phyloP scores from a whole-genome alignment of 2,113 vertebrate species.

The Coptodon bakossiorum region DNA sequence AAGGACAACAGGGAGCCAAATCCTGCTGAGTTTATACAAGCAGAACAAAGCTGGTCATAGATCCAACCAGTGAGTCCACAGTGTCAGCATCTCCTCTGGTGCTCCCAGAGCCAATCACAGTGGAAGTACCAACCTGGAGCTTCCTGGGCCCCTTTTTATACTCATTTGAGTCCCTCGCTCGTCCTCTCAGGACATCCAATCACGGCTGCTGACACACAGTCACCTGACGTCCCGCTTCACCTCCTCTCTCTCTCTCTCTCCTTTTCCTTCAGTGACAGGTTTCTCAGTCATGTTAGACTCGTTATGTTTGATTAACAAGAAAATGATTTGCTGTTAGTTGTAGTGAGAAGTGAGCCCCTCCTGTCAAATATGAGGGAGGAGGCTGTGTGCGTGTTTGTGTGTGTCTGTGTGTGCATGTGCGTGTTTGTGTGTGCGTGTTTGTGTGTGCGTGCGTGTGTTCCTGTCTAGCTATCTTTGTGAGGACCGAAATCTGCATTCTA shows the following conservation, averaged over 20 bases:
- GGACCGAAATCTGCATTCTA: no score
- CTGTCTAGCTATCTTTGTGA: no score
- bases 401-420: rapidly evolving
- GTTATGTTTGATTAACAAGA: not conserved
- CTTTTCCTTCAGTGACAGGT: no score
- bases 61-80: not conserved
- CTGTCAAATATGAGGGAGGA: not conserved
- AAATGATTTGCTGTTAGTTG: not conserved
- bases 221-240: not conserved
- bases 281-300: not conserved
- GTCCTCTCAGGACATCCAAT: not conserved
- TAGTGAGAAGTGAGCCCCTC: not conserved
- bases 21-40: not conserved
- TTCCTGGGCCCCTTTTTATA: not conserved
- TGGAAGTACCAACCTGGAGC: not conserved
- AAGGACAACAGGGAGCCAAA: not conserved
- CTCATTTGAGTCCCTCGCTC: not conserved
- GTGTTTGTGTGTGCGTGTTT: no score
- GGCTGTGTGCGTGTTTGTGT: rapidly evolving
- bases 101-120: not conserved
- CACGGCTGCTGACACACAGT: not conserved
- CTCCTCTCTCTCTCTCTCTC: not conserved
- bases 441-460: no score
- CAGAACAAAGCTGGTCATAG: not conserved
- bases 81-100: not conserved